Conservation (phyloP, 2,888 invertebrate species). For the Tuta absoluta region DNA sequence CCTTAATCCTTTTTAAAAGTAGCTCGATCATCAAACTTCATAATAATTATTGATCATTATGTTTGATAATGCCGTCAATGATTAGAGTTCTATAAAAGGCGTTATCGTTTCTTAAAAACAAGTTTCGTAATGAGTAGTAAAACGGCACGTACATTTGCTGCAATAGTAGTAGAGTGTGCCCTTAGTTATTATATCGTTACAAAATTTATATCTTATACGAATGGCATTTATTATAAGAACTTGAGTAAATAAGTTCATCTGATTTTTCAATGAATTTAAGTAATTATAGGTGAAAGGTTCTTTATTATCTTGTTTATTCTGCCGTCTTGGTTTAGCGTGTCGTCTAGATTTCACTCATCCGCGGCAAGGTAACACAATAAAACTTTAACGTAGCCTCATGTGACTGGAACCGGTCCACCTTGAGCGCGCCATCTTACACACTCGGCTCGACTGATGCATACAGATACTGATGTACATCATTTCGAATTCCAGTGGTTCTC, state of each 20-base stretch:
- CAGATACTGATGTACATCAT: slow-evolving; percentile 58
- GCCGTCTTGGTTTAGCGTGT: neutral
- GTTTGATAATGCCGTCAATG: neutral
- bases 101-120: slow-evolving; percentile 17
- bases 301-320: neutral
- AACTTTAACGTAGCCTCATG: slow-evolving; percentile 35
- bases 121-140: slow-evolving; percentile 22
- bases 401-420: slow-evolving; percentile 66
- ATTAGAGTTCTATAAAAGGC: neutral
- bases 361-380: slow-evolving; percentile 17
- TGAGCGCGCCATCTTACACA: slow-evolving; percentile 59
- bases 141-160: slow-evolving; percentile 19
- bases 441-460: slow-evolving; percentile 52
- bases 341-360: slow-evolving; percentile 21
- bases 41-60: slow-evolving; percentile 4
- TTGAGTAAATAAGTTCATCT: neutral
- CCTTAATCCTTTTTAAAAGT: slow-evolving; percentile 10
- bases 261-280: neutral
- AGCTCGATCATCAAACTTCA: neutral
- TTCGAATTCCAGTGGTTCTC: slow-evolving; percentile 55
- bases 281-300: neutral
- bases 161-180: slow-evolving; percentile 10
- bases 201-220: neutral
- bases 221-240: neutral
- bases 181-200: slow-evolving; percentile 12